Evolutionary conservation across 2,113 vertebrate species (phyloP).

Genomic region (Arothron firmamentum): DNA sequence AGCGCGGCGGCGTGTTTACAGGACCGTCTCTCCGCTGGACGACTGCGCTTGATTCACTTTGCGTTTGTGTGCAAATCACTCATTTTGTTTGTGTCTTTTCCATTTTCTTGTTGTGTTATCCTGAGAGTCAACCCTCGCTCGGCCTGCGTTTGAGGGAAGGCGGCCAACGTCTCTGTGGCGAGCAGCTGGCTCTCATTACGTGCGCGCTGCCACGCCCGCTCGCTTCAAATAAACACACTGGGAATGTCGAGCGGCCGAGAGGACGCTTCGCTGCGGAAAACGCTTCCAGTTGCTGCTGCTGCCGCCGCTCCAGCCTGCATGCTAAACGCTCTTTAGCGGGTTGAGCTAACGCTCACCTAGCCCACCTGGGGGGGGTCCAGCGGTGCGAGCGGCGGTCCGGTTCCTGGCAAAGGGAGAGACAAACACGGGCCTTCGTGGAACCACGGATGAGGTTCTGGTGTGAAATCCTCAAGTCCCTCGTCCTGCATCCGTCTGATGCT

Average conservation of each 20-base stretch:
- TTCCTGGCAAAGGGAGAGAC: too few relatives aligned
- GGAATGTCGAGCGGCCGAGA: conserved; percentile 28
- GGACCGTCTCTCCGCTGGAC: conserved; percentile 45
- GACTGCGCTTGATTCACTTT: conserved; percentile 41
- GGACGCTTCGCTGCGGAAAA: conserved; percentile 47
- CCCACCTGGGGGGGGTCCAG: too few relatives aligned
- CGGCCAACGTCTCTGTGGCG: conserved; percentile 40
- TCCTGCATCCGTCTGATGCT: too few relatives aligned
- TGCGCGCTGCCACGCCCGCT: conserved; percentile 51
- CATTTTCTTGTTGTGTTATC: conserved; percentile 58
- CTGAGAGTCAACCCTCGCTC: conserved; percentile 27
- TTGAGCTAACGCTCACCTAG: too few relatives aligned
- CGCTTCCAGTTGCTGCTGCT: conserved; percentile 23
- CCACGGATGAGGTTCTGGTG: too few relatives aligned
- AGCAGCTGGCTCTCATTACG: conserved; percentile 64
- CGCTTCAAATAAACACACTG: conserved; percentile 56
- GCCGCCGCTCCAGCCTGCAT: too few relatives aligned
- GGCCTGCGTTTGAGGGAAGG: conserved; percentile 40
- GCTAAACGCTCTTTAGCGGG: too few relatives aligned
- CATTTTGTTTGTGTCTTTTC: conserved; percentile 64
- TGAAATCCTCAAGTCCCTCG: too few relatives aligned
- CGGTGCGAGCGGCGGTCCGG: too few relatives aligned
- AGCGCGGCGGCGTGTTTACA: conserved; percentile 72
- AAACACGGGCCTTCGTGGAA: too few relatives aligned
- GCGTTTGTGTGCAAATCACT: conserved; percentile 69